Evolutionary conservation across 2,888 invertebrate species (phyloP).

Genomic region (Drosophila algonquin): DNA sequence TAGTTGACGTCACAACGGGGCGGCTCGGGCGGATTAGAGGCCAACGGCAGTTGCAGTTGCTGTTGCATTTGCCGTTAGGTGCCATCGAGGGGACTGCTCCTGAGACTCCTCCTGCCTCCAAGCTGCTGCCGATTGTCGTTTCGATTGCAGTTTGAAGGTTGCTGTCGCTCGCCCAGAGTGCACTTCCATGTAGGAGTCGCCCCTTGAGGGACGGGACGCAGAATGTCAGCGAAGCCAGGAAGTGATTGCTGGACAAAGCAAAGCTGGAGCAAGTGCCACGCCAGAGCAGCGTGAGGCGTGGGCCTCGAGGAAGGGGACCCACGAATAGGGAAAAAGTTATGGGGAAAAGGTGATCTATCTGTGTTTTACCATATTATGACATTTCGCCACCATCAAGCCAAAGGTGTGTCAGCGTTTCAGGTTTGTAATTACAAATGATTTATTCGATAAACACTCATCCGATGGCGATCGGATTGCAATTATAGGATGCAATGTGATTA

Average conservation of each 20-base stretch:
- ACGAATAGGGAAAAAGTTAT: slow-evolving; percentile 4
- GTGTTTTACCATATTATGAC: slow-evolving; percentile 24
- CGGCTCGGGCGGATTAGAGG: too few species aligned
- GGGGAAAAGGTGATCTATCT: slow-evolving; percentile 28
- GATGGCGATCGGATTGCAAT: not conserved
- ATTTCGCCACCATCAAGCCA: slow-evolving; percentile 9
- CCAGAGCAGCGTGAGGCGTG: not conserved
- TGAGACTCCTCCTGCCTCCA: not conserved
- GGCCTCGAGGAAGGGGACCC: not conserved
- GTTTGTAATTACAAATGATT: slow-evolving; percentile 5
- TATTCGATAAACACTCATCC: slow-evolving; percentile 10
- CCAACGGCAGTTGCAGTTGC: slow-evolving; percentile 57
- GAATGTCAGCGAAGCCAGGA: slow-evolving; percentile 38
- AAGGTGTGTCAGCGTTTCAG: slow-evolving; percentile 13
- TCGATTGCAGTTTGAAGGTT: not conserved
- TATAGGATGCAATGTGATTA: not conserved
- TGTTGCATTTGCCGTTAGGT: not conserved
- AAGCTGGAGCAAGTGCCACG: not conserved
- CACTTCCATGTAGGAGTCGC: slow-evolving; percentile 12
- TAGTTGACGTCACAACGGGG: slow-evolving; percentile 72
- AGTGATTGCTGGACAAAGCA: slow-evolving; percentile 6
- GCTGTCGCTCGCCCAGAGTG: not conserved
- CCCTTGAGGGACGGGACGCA: slow-evolving; percentile 4
- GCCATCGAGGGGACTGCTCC: not conserved
- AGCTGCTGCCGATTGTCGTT: not conserved